These are phyloP conservation scores for Mystacornis crossleyi DNA, from an alignment of 2,113 vertebrate species.

Conservation along the genomic window DNA sequence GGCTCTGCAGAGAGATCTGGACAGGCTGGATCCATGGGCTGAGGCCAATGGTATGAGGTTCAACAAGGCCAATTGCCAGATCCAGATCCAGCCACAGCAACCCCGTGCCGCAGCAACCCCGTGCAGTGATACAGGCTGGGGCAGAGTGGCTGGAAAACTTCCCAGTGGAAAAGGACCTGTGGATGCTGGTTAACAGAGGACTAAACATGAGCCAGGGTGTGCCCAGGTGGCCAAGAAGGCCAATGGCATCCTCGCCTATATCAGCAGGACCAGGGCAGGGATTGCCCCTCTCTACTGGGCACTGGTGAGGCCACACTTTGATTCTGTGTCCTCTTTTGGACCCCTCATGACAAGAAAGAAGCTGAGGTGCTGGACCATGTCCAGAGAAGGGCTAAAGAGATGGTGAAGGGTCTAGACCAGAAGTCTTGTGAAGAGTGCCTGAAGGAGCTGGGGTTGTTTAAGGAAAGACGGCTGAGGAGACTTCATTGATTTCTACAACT, in stretches of 20 bases:
- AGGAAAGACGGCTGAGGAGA: background rate
- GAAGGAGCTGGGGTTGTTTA: background rate
- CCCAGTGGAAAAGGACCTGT: rapidly evolving
- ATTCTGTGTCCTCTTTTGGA: background rate
- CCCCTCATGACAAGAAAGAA: rapidly evolving
- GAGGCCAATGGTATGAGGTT: rapidly evolving
- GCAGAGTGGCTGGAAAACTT: rapidly evolving
- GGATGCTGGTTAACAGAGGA: rapidly evolving
- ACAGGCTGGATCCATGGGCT: rapidly evolving
- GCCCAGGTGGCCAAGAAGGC: background rate
- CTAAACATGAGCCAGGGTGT: rapidly evolving
- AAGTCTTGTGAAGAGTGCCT: no score
- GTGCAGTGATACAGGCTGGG: rapidly evolving
- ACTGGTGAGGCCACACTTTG: rapidly evolving
- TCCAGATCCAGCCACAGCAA: background rate
- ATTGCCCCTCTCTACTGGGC: background rate
- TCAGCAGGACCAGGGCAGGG: background rate
- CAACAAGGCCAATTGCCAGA: rapidly evolving
- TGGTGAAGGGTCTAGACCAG: background rate
- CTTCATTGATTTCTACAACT: background rate
- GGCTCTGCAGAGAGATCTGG: background rate
- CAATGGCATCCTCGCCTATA: rapidly evolving
- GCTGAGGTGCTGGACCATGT: background rate
- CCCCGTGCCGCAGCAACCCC: rapidly evolving
- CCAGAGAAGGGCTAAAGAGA: no score